Evolutionary conservation across 2,113 vertebrate genomes (phyloP), one percentile per base, ranked within the genome.

Genomic region (Syngnathus scovelli): DNA sequence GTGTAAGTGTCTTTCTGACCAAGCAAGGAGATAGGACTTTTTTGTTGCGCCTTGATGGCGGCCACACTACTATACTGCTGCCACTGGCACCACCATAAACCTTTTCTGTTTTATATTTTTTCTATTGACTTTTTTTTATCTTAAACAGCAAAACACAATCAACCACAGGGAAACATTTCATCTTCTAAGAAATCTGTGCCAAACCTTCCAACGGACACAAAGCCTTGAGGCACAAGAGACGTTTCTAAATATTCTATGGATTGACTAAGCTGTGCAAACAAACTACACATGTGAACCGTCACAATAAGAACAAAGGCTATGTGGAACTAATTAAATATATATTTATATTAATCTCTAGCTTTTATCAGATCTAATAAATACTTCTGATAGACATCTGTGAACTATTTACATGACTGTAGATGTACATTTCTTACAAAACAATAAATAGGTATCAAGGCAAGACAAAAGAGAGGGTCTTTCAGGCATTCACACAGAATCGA

Each of bases 391-490:
- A 91, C 81, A 85, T 87, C 70, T 90, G 68, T 84, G 75, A 90
- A 89, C 81, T 92, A 92, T 92, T 87, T 92, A 92, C 89, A 93
- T 77, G 91, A 92, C 89, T 91, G 77, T 80, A 85, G 49, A 65
- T 73, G 65, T 85, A 85, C 62, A 76, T 85, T 78, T 86, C 65
- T 78, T 78, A 81, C 74, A 63, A 89, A 88, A 89, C 81, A 87
- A 89, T 85, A 90, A 87, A 87, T 86, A 85, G 70, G 78, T 83
- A 63, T 70, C 66, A 73, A 80, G 75, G 86, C 84, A 85, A 84
- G 72, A 69, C 68, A 66, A 78, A 73, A 68, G 69, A 85, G 78
- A 81, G 66, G 70, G 68, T 70, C 71, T 75, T 64, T 78, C 75
- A 69, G 69, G 64, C 66, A 62, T 67, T 19, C 46, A 66, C 48